Evolutionary conservation across 2,888 invertebrate species (phyloP), one percentile per base, ranked within the genome.

Genomic region (Tetragonula carbonaria): DNA sequence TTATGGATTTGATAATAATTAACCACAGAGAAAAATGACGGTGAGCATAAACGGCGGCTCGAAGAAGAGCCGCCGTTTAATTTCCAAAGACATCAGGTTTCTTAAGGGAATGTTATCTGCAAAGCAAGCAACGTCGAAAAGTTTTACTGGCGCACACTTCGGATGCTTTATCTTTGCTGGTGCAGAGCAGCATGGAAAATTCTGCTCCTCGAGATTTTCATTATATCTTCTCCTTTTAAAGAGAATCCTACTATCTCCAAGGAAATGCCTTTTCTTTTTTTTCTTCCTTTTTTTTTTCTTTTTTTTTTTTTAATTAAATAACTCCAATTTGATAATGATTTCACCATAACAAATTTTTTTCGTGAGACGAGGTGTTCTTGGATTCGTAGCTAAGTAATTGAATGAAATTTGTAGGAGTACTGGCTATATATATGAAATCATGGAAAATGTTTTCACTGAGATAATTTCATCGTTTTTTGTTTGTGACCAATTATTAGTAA

Each of bases 81-180:
- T 76, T 76, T 76, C 59, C 59, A 74, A 63, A 63, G 73, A 51
- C 62, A 63, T 74, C 73, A 50, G 67, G 50, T 68, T 68, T 50
- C 68, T 76, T 75, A 59, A 67, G 59, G 59, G 75, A 76, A 59
- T 76, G 75, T 76, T 76, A 76, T 76, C 75, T 76, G 67, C 67
- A 68, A 76, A 76, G 75, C 75, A 76, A 76, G 67, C 75, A 76
- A 76, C 75, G 75, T 68, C 67, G 75, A 68, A 76, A 76, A 76
- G 75, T 76, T 76, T 76, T 76, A 76, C 67, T 45, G 50, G 50
- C 28, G 67, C 59, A 68, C 75, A 76, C 75, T 76, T 68, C 57
- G 75, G 50, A 76, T 76, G 57, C 59, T 76, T 76, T 76, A 76
- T 76, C 75, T 76, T 59, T 50, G 38, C 45, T 59, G 67, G 75